Conservation (phyloP, 1,140 invertebrate genomes). For the Coboldia fuscipes region DNA sequence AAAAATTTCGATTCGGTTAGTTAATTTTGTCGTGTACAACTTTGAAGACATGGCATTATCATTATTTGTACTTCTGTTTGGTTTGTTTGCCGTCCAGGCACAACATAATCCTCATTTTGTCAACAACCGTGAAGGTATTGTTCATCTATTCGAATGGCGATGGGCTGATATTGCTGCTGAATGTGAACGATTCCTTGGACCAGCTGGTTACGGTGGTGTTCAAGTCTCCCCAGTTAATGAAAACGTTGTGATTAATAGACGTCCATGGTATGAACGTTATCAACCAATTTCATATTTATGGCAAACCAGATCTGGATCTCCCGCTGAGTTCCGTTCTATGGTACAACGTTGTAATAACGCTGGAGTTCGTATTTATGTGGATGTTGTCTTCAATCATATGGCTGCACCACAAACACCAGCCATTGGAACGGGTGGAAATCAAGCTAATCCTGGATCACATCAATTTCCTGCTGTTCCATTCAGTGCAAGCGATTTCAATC, state of each 20-base stretch:
- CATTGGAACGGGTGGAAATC: slow-evolving; percentile 28
- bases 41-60: too few relatives aligned
- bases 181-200: slow-evolving; percentile 41
- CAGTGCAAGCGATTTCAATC: slow-evolving; percentile 23
- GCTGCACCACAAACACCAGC: slow-evolving; percentile 17
- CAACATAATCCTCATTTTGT: neutral
- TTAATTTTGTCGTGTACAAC: too few relatives aligned
- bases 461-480: slow-evolving; percentile 28
- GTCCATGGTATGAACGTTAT: slow-evolving; percentile 62
- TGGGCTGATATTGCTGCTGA: slow-evolving; percentile 37
- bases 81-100: too few relatives aligned
- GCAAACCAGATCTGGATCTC: slow-evolving; percentile 45
- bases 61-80: too few relatives aligned
- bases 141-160: slow-evolving; percentile 45
- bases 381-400: slow-evolving; percentile 58
- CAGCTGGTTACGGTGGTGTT: slow-evolving; percentile 40
- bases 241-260: slow-evolving; percentile 8
- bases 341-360: slow-evolving; percentile 37
- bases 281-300: slow-evolving; percentile 66
- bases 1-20: too few relatives aligned
- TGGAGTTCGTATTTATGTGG: slow-evolving; percentile 50
- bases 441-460: slow-evolving; percentile 16
- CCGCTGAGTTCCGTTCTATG: slow-evolving; percentile 43
- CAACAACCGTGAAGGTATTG: slow-evolving; percentile 13
- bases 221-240: slow-evolving; percentile 24